A percentile compares a stretch with the other conserved stretches of the same genome.
phyloP scores from a whole-genome alignment of 2,888 invertebrate species.

The Lottia gigantea region DNA sequence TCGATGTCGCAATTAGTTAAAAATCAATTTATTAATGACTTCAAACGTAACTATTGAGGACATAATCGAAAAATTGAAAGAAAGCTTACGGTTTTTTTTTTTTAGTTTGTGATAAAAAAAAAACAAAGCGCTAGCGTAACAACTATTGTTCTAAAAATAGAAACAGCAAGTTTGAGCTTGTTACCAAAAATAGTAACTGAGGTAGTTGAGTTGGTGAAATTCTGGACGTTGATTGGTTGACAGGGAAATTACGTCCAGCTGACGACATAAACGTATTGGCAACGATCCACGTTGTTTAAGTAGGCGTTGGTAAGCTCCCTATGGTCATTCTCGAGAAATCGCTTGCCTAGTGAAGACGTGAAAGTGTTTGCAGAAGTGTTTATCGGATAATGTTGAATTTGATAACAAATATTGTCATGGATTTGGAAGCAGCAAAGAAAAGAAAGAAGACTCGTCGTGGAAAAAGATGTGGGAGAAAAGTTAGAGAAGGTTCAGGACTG shows the following conservation, averaged over 20 bases:
- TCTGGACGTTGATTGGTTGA: not conserved
- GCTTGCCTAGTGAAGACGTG: not conserved
- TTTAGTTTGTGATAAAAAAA: no score
- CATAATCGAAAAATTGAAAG: no score
- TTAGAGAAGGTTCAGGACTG: not conserved
- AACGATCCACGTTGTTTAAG: not conserved
- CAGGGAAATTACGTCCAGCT: not conserved
- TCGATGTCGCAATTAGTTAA: no score
- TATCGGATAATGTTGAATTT: no score
- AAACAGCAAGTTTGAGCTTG: not conserved
- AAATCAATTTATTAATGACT: no score
- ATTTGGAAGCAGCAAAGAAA: constrained; percentile 12
- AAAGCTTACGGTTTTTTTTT: no score
- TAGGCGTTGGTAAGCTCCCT: not conserved
- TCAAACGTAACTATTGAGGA: no score
- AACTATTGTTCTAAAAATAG: no score
- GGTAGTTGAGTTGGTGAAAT: not conserved
- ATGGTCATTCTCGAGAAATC: not conserved
- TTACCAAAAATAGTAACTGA: constrained; percentile 6
- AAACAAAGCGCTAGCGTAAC: no score
- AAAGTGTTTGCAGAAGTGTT: no score
- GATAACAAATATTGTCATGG: not conserved
- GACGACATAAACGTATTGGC: constrained; percentile 7
- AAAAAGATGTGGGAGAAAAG: constrained; percentile 20
- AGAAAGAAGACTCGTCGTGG: constrained; percentile 26